Percentiles rank a stretch among this genome's conserved stretches.
These are phyloP conservation scores for Macrostomum lignano DNA, from an alignment of 1,140 invertebrate genomes.

Conservation along the genomic window DNA sequence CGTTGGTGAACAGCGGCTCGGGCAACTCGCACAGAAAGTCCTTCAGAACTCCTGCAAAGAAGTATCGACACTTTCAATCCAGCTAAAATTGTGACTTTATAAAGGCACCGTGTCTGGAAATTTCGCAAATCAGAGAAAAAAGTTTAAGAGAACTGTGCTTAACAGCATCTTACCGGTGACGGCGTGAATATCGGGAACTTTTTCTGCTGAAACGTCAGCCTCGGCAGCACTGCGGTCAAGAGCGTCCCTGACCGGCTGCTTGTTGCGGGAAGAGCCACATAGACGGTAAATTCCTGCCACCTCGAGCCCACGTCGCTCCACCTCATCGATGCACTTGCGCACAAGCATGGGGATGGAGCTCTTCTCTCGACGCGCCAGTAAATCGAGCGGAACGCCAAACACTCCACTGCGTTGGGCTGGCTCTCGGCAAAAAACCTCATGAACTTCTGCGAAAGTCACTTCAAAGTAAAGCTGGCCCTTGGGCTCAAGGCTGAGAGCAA, in stretches of 20 bases:
- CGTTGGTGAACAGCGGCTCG: constrained; percentile 81
- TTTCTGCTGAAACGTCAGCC: constrained; percentile 71
- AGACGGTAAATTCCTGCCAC: constrained; percentile 72
- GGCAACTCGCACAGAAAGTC: constrained; percentile 88
- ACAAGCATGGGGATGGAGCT: constrained; percentile 48
- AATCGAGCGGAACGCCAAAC: constrained; percentile 2
- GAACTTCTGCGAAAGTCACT: constrained; percentile 43
- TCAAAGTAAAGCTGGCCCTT: constrained; percentile 74
- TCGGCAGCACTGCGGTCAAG: constrained; percentile 63
- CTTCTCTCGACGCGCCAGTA: constrained; percentile 2
- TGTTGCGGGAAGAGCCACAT: constrained; percentile 81
- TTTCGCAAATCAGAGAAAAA: too few species aligned
- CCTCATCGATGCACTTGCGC: constrained; percentile 69
- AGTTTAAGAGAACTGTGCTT: too few species aligned
- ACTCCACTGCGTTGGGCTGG: background rate
- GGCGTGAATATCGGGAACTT: constrained; percentile 51
- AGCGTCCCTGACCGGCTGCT: constrained; percentile 62
- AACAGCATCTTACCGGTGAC: constrained; percentile 18
- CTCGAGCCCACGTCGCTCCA: constrained; percentile 72
- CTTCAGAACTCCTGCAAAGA: constrained; percentile 37
- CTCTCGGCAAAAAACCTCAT: constrained; percentile 2
- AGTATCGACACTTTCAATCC: background rate
- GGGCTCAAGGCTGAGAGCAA: constrained; percentile 56
- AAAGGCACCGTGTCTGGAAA: too few species aligned
- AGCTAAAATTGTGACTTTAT: background rate